A percentile compares a stretch with the other conserved stretches of the same genome.
These are phyloP conservation scores for Punctoribates punctum DNA, from an alignment of 2,888 invertebrate species.

Conservation along the genomic window DNA sequence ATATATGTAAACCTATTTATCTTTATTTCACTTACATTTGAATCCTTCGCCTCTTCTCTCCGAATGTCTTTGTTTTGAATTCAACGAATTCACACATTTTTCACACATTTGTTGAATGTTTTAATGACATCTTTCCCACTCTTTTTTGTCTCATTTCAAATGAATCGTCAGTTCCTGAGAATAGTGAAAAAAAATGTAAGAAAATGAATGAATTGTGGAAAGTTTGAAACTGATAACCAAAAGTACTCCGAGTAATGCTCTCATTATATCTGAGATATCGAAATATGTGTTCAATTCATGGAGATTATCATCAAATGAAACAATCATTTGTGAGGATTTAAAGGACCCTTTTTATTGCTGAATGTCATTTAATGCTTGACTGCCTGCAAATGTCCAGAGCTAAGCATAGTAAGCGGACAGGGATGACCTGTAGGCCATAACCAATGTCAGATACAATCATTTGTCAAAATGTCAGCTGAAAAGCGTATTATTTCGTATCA, in stretches of 20 bases:
- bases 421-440: slow-evolving; percentile 33
- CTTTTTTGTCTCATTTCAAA: no score
- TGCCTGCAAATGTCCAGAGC: slow-evolving; percentile 10
- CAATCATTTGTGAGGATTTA: not conserved
- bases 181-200: no score
- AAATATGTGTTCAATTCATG: no score
- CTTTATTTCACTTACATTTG: slow-evolving; percentile 20
- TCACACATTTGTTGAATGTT: not conserved
- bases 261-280: no score
- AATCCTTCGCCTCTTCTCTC: not conserved
- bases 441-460: slow-evolving; percentile 30
- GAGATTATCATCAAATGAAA: no score
- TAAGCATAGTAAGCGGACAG: not conserved
- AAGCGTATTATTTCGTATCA: not conserved
- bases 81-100: not conserved
- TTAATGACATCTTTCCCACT: not conserved
- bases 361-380: slow-evolving; percentile 1
- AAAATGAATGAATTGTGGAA: no score
- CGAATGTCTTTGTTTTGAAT: not conserved
- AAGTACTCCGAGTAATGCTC: no score
- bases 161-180: no score
- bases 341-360: not conserved
- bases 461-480: slow-evolving; percentile 30
- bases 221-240: no score
- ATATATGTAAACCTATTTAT: slow-evolving; percentile 18